phyloP scores from a whole-genome alignment of 2,113 vertebrate genomes.

The Mesitornis unicolor region DNA sequence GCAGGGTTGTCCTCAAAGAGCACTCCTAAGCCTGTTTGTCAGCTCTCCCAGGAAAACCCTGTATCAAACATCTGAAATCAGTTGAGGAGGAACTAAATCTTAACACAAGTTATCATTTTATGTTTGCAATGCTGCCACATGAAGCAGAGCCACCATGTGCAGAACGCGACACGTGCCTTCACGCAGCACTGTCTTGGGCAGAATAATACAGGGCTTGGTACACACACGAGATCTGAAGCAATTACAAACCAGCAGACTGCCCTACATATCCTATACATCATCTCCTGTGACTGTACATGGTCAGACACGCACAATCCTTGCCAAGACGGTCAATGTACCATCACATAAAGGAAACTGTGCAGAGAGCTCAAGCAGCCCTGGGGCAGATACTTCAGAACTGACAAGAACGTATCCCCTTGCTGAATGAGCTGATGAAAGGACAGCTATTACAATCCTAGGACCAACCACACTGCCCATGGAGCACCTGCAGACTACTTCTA shows the following conservation, averaged over 20 bases:
- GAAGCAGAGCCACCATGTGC: background rate
- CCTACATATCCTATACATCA: no score
- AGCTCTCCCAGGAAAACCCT: background rate
- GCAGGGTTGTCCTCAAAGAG: background rate
- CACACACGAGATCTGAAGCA: no score
- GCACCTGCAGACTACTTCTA: background rate
- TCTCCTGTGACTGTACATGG: background rate
- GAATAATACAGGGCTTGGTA: fast-evolving
- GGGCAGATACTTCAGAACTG: background rate
- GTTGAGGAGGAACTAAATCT: background rate
- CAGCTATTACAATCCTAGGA: background rate
- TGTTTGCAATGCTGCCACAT: background rate
- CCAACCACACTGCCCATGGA: fast-evolving
- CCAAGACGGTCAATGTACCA: background rate
- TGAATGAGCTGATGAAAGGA: background rate
- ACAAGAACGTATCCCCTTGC: fast-evolving
- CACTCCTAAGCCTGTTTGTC: background rate
- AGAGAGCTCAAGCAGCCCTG: background rate
- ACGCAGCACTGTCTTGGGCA: fast-evolving
- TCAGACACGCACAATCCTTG: background rate
- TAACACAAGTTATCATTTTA: background rate
- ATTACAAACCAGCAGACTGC: background rate
- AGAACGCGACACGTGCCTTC: background rate
- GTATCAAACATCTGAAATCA: background rate
- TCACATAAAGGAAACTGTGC: background rate